These are phyloP conservation scores for Acrocyrtus sp. DNA, from an alignment of 2,888 invertebrate genomes.

Conservation along the genomic window DNA sequence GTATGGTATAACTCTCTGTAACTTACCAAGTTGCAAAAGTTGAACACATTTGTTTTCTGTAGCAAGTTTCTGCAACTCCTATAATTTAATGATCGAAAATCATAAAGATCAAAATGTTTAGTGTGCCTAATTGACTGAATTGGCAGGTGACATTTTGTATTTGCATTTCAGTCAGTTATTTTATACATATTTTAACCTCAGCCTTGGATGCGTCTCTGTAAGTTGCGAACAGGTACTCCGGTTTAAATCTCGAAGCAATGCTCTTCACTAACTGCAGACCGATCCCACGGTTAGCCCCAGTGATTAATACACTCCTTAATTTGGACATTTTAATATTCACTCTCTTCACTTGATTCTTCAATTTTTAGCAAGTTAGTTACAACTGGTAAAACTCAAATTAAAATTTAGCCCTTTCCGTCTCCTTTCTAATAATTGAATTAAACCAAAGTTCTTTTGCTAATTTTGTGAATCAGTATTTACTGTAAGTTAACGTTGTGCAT, in stretches of 20 bases:
- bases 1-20: too few relatives aligned
- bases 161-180: not conserved
- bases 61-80: slow-evolving; percentile 54
- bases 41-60: slow-evolving; percentile 40
- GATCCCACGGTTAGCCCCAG: slow-evolving; percentile 90
- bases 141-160: too few relatives aligned
- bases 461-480: too few relatives aligned
- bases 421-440: too few relatives aligned
- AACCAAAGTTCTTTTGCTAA: too few relatives aligned
- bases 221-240: slow-evolving; percentile 81
- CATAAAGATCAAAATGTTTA: too few relatives aligned
- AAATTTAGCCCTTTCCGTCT: too few relatives aligned
- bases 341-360: too few relatives aligned
- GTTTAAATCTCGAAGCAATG: slow-evolving; percentile 69
- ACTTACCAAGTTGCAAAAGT: slow-evolving; percentile 56
- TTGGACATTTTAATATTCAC: slow-evolving; percentile 5
- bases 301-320: slow-evolving; percentile 74
- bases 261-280: slow-evolving; percentile 87
- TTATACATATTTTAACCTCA: slow-evolving; percentile 71
- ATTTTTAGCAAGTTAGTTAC: too few relatives aligned
- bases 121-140: too few relatives aligned
- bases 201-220: slow-evolving; percentile 79
- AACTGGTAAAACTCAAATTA: too few relatives aligned
- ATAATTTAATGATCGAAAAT: slow-evolving; percentile 2
- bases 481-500: too few relatives aligned